Evolutionary conservation across 2,888 invertebrate genomes (phyloP).

Genomic region (Pseudococcus longispinus): DNA sequence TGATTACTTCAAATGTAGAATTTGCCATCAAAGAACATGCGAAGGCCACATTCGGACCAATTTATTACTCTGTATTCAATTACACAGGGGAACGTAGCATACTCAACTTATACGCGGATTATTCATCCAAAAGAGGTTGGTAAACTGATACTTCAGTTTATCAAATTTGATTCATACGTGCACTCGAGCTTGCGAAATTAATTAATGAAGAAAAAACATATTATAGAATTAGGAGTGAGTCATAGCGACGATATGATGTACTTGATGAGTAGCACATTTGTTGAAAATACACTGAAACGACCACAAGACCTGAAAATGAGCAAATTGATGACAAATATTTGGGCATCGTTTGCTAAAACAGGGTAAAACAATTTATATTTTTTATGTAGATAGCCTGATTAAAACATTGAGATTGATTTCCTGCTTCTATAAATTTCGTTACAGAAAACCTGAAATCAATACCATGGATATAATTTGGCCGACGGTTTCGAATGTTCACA

Average conservation of each 20-base stretch:
- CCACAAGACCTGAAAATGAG: conserved; percentile 66
- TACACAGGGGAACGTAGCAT: conserved; percentile 59
- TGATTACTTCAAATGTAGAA: background rate
- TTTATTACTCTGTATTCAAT: conserved; percentile 60
- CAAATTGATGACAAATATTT: conserved; percentile 65
- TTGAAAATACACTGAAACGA: background rate
- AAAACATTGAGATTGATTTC: background rate
- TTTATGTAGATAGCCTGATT: too few relatives aligned
- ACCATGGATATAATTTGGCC: conserved; percentile 21
- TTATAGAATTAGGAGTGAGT: conserved; percentile 56
- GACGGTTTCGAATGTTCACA: background rate
- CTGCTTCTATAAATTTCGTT: background rate
- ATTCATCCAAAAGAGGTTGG: background rate
- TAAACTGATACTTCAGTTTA: background rate
- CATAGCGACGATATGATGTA: conserved; percentile 61
- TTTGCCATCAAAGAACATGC: background rate
- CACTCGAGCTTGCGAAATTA: background rate
- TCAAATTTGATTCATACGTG: background rate
- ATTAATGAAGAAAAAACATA: background rate
- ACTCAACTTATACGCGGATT: conserved; percentile 61
- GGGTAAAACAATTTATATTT: conserved; percentile 66
- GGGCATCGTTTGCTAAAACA: conserved; percentile 67
- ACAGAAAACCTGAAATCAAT: conserved; percentile 22
- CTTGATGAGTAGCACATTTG: conserved; percentile 60
- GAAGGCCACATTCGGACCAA: conserved; percentile 58